Evolutionary conservation across 2,888 invertebrate species (phyloP).

Genomic region (Artemia sp.): DNA sequence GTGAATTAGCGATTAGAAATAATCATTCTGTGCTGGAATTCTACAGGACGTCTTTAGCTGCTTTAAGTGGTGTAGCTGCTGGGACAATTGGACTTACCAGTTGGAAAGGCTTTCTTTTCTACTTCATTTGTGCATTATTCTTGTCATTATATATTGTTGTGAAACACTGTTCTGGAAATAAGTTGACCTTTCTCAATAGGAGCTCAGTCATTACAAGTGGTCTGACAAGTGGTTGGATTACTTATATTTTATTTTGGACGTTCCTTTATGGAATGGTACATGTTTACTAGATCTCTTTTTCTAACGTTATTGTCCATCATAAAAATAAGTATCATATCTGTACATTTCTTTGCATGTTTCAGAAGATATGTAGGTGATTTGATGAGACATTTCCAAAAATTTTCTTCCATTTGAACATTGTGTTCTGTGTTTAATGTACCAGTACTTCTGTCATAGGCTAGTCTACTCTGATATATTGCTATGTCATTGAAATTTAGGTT

Average conservation of each 20-base stretch:
- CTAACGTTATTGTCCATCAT: no score
- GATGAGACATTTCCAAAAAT: no score
- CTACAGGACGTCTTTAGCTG: slow-evolving; percentile 13
- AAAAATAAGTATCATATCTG: no score
- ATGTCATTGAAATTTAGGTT: no score
- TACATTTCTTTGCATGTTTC: no score
- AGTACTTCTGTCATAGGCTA: no score
- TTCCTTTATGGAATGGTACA: slow-evolving; percentile 11
- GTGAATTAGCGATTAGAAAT: background rate
- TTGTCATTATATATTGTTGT: background rate
- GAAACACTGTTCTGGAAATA: slow-evolving; percentile 5
- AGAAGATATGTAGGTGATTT: no score
- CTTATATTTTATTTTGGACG: background rate
- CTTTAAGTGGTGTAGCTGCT: slow-evolving; percentile 4
- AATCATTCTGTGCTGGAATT: slow-evolving; percentile 6
- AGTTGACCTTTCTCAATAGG: background rate
- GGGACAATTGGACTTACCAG: slow-evolving; percentile 10
- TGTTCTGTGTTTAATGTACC: no score
- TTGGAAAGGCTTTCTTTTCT: slow-evolving; percentile 5
- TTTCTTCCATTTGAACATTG: no score
- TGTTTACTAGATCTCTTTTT: background rate
- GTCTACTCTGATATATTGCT: no score
- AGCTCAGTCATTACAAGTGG: slow-evolving; percentile 12
- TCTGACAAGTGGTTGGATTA: slow-evolving; percentile 7
- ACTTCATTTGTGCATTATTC: background rate